Percentiles rank a stretch among this genome's conserved stretches.
phyloP scores from a whole-genome alignment of 1,140 invertebrate genomes.

The Phortica variegata region DNA sequence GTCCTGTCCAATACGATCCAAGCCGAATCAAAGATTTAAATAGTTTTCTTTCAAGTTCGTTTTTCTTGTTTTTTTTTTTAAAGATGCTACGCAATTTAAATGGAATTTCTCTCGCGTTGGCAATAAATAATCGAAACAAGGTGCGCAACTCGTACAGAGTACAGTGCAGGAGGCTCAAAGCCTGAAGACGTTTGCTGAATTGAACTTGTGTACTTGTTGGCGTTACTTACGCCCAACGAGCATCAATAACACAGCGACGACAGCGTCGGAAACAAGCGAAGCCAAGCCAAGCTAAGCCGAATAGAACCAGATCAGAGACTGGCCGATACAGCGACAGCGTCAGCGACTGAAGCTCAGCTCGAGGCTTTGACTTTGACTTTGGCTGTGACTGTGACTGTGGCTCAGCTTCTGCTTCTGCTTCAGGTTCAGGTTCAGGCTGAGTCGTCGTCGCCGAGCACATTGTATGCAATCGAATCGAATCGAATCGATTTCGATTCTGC shows the following conservation, averaged over 20 bases:
- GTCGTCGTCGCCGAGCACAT: slow-evolving; percentile 2
- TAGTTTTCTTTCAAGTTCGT: slow-evolving; percentile 13
- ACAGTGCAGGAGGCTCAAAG: slow-evolving; percentile 19
- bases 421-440: no score
- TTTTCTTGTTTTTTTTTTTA: slow-evolving; percentile 25
- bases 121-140: slow-evolving; percentile 42
- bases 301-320: no score
- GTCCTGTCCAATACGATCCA: no score
- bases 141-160: no score
- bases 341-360: no score
- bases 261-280: slow-evolving; percentile 14
- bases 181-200: slow-evolving; percentile 1
- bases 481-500: slow-evolving; percentile 22
- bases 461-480: slow-evolving; percentile 10
- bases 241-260: slow-evolving; percentile 17
- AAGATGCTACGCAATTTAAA: slow-evolving; percentile 48
- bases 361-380: no score
- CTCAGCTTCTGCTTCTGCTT: no score
- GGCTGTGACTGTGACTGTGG: no score
- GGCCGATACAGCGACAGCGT: no score
- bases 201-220: slow-evolving; percentile 21
- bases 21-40: slow-evolving; percentile 45
- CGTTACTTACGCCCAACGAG: slow-evolving; percentile 16
- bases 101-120: slow-evolving; percentile 47
- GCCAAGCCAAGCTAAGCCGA: slow-evolving; percentile 12